Evolutionary conservation across 2,113 vertebrate genomes (phyloP), one percentile per base, ranked within the genome.

Genomic region (Struthio camelus): DNA sequence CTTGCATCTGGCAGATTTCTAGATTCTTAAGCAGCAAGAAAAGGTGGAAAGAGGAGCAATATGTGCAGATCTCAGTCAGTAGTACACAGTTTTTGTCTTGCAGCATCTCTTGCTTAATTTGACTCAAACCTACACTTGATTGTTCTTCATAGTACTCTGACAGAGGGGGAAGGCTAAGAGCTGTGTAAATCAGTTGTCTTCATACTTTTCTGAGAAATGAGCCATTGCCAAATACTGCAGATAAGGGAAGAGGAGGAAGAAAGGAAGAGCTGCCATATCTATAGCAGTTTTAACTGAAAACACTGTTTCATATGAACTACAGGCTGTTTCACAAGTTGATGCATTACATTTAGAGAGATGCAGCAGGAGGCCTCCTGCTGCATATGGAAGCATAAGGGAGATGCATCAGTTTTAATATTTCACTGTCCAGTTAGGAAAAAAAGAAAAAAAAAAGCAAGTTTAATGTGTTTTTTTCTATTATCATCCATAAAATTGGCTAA

Each of bases 181-280:
- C 7, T 75, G 36, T 34, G 46, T 6, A 27, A 64, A 87, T 42
- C 0, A 0, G n/a, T 32, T 18, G 44, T 44, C 59, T 9, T 67
- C 51, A 53, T 12, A 40, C 30, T 67, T 62, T 28, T 42, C 79
- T 34, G 23, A 87, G 18, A 14, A 88, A 24, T 61, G 80, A 81
- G 48, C 32, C 38, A 59, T 27, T 42, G 54, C 22, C 48, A 91
- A 86, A 81, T 44, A 30, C 25, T 62, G 9, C 34, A 70, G 12
- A 48, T 1, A 16, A 5, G 7, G 92, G 36, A 90, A 80, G 22
- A 36, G 38, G n/a, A 85, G 88, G 17, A 85, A 88, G 16, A 80
- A 83, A 88, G 18, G 18, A 92, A 91, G 30, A 32, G 9, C 14
- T 79, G 61, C 36, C 14, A 61, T 0, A 1, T 5, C 28, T 67